Evolutionary conservation across 2,113 vertebrate species (phyloP).

Genomic region (Engraulis encrasicolus): DNA sequence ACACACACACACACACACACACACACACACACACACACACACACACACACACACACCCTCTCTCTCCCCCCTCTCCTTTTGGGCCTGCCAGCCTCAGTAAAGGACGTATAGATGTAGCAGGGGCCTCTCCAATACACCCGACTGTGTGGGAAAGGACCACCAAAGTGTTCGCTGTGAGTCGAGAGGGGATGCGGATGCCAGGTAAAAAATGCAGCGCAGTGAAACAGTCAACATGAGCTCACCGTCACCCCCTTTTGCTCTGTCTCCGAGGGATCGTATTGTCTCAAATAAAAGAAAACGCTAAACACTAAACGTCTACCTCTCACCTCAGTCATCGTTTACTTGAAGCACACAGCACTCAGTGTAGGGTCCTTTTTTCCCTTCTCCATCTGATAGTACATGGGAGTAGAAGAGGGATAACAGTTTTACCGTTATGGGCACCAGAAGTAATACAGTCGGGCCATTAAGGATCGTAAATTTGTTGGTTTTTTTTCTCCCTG

Average conservation of each 20-base stretch:
- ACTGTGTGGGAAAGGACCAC: conserved; percentile 59
- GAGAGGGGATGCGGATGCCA: conserved; percentile 54
- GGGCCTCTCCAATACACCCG: conserved; percentile 38
- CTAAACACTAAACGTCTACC: no score
- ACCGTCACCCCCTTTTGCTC: neutral
- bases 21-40: no score
- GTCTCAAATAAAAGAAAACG: neutral
- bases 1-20: no score
- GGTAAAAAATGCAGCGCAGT: conserved; percentile 62
- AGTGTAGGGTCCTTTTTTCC: neutral
- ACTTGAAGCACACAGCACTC: neutral
- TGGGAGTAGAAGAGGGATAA: neutral
- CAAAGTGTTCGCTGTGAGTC: conserved; percentile 60
- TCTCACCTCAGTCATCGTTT: neutral
- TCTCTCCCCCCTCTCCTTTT: conserved; percentile 33
- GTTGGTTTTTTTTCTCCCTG: conserved; percentile 11
- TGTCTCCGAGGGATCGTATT: neutral
- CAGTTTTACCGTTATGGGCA: conserved; percentile 46
- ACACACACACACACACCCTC: no score
- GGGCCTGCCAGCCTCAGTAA: conserved; percentile 53
- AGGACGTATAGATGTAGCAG: no score
- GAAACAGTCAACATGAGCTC: conserved; percentile 21
- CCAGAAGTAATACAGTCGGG: conserved; percentile 13
- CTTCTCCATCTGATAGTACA: conserved; percentile 1
- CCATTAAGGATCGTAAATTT: conserved; percentile 38